Conservation (phyloP, 2,888 invertebrate species). For the Amiota communis region DNA sequence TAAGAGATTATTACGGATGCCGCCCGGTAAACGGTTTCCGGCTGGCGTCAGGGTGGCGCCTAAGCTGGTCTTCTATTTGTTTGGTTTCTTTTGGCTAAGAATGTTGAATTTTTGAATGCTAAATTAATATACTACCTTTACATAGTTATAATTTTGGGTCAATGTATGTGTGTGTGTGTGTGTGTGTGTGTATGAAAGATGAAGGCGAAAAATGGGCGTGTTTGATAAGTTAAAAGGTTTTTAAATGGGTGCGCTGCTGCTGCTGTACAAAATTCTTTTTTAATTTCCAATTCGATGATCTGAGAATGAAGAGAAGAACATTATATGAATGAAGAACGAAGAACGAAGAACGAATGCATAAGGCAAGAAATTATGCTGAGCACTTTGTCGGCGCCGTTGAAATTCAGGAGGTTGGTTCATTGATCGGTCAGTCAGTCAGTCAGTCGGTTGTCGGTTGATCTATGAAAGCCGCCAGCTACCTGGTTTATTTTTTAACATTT, state of each 20-base stretch:
- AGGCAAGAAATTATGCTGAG: background rate
- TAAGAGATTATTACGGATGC: slow-evolving; percentile 26
- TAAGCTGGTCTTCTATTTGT: slow-evolving; percentile 14
- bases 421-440: slow-evolving; percentile 50
- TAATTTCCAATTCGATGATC: slow-evolving; percentile 25
- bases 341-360: too few species aligned
- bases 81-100: too few species aligned
- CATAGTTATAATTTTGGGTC: background rate
- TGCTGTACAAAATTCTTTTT: background rate
- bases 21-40: slow-evolving; percentile 55
- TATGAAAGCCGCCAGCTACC: background rate
- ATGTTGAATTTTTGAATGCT: slow-evolving; percentile 22
- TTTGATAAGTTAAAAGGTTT: slow-evolving; percentile 68
- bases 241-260: slow-evolving; percentile 54
- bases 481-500: background rate
- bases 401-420: slow-evolving; percentile 52
- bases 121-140: slow-evolving; percentile 6
- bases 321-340: too few species aligned
- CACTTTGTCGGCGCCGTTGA: slow-evolving; percentile 21
- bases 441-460: background rate
- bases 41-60: slow-evolving; percentile 69
- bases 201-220: slow-evolving; percentile 58
- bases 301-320: too few species aligned
- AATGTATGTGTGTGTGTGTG: too few species aligned
- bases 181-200: too few species aligned